Conservation (phyloP, 92 coral and sea anemone species). For the Muricea muricata region DNA sequence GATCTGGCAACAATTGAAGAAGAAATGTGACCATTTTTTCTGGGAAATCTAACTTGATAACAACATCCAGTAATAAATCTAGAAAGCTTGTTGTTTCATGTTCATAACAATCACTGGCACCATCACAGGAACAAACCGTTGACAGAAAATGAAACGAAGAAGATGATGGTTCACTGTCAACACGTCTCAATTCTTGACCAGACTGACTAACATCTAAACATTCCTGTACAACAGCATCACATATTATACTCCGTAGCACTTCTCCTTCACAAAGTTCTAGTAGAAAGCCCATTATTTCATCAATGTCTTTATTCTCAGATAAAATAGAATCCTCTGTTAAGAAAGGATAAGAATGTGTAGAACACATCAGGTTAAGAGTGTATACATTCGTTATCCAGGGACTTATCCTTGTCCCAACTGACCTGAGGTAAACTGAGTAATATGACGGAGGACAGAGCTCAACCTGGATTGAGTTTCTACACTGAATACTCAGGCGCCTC, state of each 20-base stretch:
- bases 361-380: too few relatives aligned
- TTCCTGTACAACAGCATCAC: constrained; percentile 22
- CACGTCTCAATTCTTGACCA: background rate
- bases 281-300: constrained; percentile 80
- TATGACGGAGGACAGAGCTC: too few relatives aligned
- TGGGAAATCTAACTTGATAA: constrained; percentile 93
- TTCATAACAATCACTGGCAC: background rate
- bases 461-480: too few relatives aligned
- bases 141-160: constrained; percentile 1
- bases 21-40: constrained; percentile 96
- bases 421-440: too few relatives aligned
- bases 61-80: constrained; percentile 93
- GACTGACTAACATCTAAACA: constrained; percentile 21
- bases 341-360: background rate
- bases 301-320: constrained; percentile 32
- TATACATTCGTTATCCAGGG: background rate
- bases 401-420: too few relatives aligned
- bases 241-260: constrained; percentile 75
- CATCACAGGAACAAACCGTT: background rate
- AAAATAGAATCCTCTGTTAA: constrained; percentile 13
- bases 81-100: constrained; percentile 59
- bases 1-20: constrained; percentile 89
- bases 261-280: constrained; percentile 86
- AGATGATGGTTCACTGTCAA: constrained; percentile 5
- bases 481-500: too few relatives aligned